Evolutionary conservation across 2,113 vertebrate genomes (phyloP).

Genomic region (Galeopterus variegatus): DNA sequence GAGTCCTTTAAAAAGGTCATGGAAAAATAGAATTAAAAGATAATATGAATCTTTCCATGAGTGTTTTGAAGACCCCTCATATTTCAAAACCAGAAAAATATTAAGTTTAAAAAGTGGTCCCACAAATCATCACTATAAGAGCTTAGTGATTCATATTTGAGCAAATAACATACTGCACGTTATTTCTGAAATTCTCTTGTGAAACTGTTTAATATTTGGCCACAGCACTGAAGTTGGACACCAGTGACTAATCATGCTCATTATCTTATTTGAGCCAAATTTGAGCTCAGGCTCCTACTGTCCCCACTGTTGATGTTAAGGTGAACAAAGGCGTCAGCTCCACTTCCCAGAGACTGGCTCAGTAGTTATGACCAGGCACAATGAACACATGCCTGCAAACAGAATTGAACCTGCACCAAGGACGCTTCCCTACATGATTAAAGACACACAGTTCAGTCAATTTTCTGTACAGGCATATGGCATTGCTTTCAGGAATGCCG

Average conservation of each 20-base stretch:
- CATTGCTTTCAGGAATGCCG: neutral
- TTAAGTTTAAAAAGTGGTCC: slow-evolving; percentile 14
- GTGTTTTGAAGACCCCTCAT: too few species aligned
- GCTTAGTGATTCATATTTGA: slow-evolving; percentile 1
- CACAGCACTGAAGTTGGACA: neutral
- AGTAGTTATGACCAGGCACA: neutral
- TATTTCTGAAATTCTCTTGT: neutral
- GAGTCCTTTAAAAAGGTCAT: too few species aligned
- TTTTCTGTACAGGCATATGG: neutral
- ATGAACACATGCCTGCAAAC: neutral
- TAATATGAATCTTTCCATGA: too few species aligned
- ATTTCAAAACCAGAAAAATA: neutral
- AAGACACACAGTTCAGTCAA: neutral
- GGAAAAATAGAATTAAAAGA: too few species aligned
- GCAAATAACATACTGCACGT: neutral
- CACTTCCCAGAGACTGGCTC: neutral
- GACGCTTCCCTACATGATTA: neutral
- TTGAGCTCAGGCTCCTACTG: neutral
- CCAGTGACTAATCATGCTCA: accelerated
- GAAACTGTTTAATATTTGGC: slow-evolving; percentile 25
- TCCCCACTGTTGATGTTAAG: too few species aligned
- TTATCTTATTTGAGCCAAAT: neutral
- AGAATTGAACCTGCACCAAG: neutral
- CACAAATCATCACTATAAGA: neutral
- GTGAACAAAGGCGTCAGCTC: neutral